phyloP scores from a whole-genome alignment of 2,888 invertebrate species.

The Platycnemis pennipes region DNA sequence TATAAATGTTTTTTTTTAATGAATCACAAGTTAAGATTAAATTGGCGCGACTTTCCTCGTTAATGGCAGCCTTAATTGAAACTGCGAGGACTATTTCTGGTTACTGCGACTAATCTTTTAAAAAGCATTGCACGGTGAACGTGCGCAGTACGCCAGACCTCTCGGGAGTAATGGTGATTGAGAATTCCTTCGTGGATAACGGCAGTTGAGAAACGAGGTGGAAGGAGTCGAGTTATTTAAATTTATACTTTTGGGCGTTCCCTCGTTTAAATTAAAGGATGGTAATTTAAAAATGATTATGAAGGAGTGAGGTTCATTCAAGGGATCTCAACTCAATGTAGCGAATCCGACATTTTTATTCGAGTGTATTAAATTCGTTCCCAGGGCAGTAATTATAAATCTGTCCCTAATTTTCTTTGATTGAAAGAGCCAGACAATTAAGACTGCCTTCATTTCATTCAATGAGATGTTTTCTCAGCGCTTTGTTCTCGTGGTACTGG shows the following conservation, averaged over 20 bases:
- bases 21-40: neutral
- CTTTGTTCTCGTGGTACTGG: neutral
- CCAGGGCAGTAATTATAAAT: neutral
- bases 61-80: conserved; percentile 15
- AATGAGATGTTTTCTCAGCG: neutral
- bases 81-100: neutral
- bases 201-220: neutral
- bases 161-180: neutral
- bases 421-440: neutral
- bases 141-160: neutral
- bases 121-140: neutral
- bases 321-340: neutral
- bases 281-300: neutral
- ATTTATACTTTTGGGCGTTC: neutral
- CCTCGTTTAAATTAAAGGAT: neutral
- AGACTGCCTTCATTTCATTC: neutral
- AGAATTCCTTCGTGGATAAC: neutral
- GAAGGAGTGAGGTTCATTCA: neutral
- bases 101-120: conserved; percentile 18
- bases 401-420: conserved; percentile 24
- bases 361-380: neutral
- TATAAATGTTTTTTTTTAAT: conserved; percentile 1
- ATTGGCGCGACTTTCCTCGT: neutral
- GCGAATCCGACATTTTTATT: neutral
- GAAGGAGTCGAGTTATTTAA: neutral